Percentiles rank a stretch among this genome's conserved stretches.
phyloP scores from a whole-genome alignment of 1,140 invertebrate species.

The Portunus trituberculatus region DNA sequence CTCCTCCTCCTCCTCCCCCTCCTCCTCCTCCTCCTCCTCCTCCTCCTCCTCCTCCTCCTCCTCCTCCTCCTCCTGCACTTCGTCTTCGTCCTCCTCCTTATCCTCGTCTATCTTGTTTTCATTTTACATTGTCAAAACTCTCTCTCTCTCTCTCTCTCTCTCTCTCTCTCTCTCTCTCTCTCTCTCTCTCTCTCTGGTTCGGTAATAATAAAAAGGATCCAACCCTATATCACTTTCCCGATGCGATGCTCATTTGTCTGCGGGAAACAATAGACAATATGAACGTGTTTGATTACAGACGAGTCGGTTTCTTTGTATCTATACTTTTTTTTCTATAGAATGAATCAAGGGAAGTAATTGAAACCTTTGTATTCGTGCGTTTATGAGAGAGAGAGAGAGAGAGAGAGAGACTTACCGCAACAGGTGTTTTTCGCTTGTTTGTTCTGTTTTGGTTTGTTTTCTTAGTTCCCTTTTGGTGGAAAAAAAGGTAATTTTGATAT shows the following conservation, averaged over 20 bases:
- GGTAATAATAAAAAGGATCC: not conserved
- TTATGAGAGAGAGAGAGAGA: constrained; percentile 5
- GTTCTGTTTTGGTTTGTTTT: not conserved
- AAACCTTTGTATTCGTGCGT: not conserved
- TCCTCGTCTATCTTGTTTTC: not conserved
- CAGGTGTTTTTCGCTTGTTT: not conserved
- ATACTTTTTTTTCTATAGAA: not conserved
- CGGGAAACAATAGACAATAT: constrained; percentile 12
- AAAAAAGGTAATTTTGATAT: too few relatives aligned
- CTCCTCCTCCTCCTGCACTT: not conserved
- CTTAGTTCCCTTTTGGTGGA: not conserved
- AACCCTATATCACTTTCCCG: not conserved
- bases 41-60: not conserved
- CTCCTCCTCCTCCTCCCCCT: constrained; percentile 16
- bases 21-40: not conserved
- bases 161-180: constrained; percentile 17
- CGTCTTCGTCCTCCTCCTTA: not conserved
- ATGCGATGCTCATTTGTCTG: constrained; percentile 12
- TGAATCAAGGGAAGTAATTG: constrained; percentile 22
- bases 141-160: too few relatives aligned
- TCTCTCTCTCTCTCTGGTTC: not conserved
- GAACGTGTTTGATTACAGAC: not conserved
- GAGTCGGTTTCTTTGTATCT: not conserved
- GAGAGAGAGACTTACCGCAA: not conserved
- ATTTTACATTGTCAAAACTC: not conserved